Evolutionary conservation across 2,797 vertebrate species (phyloP).

Genomic region (Danio choprae): DNA sequence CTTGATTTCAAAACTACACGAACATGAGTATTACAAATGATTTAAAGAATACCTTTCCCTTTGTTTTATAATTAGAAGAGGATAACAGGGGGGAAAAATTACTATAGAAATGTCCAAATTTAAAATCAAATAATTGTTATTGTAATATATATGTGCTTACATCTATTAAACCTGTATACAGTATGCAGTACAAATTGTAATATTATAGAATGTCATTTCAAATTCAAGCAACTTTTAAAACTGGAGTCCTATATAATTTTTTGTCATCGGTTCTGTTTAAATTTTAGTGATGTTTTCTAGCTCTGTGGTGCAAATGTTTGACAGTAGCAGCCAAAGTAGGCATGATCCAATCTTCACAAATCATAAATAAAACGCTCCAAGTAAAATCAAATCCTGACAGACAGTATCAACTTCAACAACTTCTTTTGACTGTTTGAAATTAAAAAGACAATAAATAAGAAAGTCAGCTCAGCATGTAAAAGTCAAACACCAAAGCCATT

Average conservation of each 20-base stretch:
- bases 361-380: neutral
- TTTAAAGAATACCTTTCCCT: neutral
- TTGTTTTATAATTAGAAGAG: neutral
- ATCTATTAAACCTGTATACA: no score
- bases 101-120: neutral
- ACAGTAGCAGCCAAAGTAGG: neutral
- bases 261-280: no score
- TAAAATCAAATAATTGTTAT: no score
- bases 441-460: no score
- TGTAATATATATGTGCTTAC: no score
- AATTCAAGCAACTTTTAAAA: no score
- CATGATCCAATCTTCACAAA: neutral
- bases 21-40: neutral
- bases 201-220: no score
- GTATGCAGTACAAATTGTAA: no score
- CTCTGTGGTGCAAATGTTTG: neutral
- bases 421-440: no score
- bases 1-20: neutral
- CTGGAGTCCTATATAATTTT: no score
- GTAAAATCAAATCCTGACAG: neutral
- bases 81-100: neutral
- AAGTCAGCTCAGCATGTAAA: neutral
- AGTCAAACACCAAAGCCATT: neutral
- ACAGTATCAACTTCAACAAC: neutral
- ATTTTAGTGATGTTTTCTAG: no score